These are phyloP conservation scores for Symphodus melops DNA, from an alignment of 2,113 vertebrate genomes.

Conservation along the genomic window DNA sequence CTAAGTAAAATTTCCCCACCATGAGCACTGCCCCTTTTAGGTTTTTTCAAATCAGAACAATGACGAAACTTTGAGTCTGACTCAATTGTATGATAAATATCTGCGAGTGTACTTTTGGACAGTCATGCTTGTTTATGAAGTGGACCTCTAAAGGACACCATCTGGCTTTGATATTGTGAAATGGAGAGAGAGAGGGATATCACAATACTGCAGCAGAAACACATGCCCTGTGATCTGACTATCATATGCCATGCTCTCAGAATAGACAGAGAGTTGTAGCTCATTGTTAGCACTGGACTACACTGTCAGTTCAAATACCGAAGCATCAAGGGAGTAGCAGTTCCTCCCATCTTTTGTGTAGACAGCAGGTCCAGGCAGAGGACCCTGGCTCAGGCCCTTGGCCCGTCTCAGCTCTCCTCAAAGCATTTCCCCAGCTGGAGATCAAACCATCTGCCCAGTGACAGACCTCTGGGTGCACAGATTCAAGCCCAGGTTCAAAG, in stretches of 20 bases:
- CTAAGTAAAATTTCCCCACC: constrained; percentile 41
- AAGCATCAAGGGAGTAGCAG: constrained; percentile 57
- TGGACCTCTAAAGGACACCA: constrained; percentile 72
- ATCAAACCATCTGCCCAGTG: constrained; percentile 91
- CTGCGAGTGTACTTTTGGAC: constrained; percentile 55
- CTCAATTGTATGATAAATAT: constrained; percentile 61
- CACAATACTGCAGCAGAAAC: constrained; percentile 44
- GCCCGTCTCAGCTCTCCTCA: constrained; percentile 84
- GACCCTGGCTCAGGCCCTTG: constrained; percentile 57
- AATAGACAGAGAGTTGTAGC: constrained; percentile 45
- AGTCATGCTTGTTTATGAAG: constrained; percentile 73
- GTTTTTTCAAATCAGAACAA: constrained; percentile 47
- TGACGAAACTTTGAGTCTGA: constrained; percentile 60
- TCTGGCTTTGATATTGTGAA: constrained; percentile 75
- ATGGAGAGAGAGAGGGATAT: constrained; percentile 55
- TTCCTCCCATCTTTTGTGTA: constrained; percentile 77
- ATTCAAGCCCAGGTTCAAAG: constrained; percentile 92
- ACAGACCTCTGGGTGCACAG: constrained; percentile 88
- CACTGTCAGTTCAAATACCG: constrained; percentile 68
- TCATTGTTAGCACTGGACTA: constrained; percentile 49
- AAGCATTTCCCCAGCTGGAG: constrained; percentile 86
- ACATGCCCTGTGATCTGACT: constrained; percentile 55
- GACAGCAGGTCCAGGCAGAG: constrained; percentile 83
- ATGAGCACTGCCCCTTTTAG: constrained; percentile 39
- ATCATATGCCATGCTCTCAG: constrained; percentile 56